Conservation (phyloP, 1,140 invertebrate species). For the Calephelis nemesis region DNA sequence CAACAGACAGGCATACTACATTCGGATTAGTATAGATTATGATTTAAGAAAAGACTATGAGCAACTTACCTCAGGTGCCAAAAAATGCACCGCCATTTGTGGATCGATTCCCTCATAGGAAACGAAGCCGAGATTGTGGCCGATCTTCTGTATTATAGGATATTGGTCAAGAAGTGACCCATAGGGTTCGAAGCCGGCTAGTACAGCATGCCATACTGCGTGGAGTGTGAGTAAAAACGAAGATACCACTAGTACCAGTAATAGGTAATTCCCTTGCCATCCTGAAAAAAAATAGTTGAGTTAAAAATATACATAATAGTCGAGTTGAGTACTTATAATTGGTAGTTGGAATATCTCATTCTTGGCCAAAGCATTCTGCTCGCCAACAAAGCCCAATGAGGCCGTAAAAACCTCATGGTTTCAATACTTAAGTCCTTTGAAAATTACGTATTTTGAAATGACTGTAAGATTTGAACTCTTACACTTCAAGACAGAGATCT, state of each 20-base stretch:
- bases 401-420: no score
- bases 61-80: conserved; percentile 82
- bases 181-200: conserved; percentile 52
- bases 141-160: conserved; percentile 52
- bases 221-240: conserved; percentile 52
- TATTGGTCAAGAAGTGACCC: conserved; percentile 51
- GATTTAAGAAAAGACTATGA: neutral
- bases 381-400: no score
- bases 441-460: no score
- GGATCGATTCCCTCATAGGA: conserved; percentile 57
- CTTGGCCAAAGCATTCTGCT: no score
- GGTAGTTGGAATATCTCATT: no score
- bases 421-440: no score
- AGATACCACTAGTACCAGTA: conserved; percentile 54
- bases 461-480: no score
- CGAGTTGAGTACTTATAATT: no score
- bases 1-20: no score
- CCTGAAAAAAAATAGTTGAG: conserved; percentile 42
- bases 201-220: conserved; percentile 55
- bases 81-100: conserved; percentile 82
- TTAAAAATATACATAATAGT: no score
- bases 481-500: no score
- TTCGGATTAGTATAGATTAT: no score
- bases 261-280: conserved; percentile 53
- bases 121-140: conserved; percentile 64